Base-by-base conservation (phyloP, 2,797 vertebrate genomes). In the Tinamus major region DNA sequence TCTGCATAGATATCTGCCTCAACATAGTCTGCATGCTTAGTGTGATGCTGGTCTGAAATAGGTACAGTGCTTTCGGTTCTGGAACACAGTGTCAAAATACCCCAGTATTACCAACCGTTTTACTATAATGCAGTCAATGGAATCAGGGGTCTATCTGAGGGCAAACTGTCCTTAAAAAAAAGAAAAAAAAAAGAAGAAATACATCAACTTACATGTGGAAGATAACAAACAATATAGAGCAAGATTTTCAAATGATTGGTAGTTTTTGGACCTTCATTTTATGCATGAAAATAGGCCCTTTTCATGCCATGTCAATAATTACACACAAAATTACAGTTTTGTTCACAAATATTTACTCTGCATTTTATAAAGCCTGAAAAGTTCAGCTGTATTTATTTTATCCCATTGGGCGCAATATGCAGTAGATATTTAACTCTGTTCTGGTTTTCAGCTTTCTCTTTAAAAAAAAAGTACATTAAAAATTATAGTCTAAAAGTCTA, bases 371-470 rank as follows among this genome's bases (percentile, higher is more conserved):
- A 65, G 1, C 4, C 18, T 58, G n/a, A 48, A 7, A 79, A 64
- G 3, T 42, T 65, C 0, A 65, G 29, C 23, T 65, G 5, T 37
- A 17, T 70, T 78, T 41, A 15, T 79, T 83, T 84, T 67, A 71
- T 86, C 17, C 5, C 8, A 8, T 46, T 8, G 31, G 18, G 3
- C 26, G 19, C 72, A 24, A 8, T 4, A 20, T 70, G 12, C 4
- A 75, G 10, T 19, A 58, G 19, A 46, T 78, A 78, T 1, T 5
- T 19, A 72, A 78, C 65, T 78, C 33, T 37, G 0, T 0, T 1
- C 5, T 53, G 67, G 23, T 58, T 8, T 10, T 26, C 23, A 49
- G 9, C 5, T 65, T 77, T 16, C 5, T 77, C 6, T 15, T 76
- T 42, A 61, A 14, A 46, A 42, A 42, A 51, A 61, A 75, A 3